phyloP scores from a whole-genome alignment of 1,140 invertebrate species.

The Drosophila varians region DNA sequence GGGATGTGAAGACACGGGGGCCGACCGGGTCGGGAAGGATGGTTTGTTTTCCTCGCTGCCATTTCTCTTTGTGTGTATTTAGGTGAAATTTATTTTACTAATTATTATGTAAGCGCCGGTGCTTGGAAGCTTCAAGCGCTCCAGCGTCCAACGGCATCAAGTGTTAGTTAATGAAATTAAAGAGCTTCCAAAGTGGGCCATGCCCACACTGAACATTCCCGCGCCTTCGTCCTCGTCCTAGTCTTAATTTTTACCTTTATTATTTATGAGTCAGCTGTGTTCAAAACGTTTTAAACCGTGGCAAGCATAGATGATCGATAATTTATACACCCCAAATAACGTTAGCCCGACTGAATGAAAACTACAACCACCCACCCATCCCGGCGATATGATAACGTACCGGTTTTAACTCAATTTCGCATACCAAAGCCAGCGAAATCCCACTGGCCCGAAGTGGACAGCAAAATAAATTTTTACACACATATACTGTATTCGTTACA shows the following conservation, averaged over 20 bases:
- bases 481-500: conserved; percentile 42
- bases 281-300: conserved; percentile 28
- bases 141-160: conserved; percentile 9
- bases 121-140: conserved; percentile 27
- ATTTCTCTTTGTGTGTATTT: conserved; percentile 55
- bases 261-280: conserved; percentile 49
- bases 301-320: conserved; percentile 43
- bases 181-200: conserved; percentile 43
- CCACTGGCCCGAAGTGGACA: conserved; percentile 46
- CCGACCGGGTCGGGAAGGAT: background rate
- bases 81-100: conserved; percentile 80
- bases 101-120: conserved; percentile 73
- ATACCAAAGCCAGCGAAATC: conserved; percentile 33
- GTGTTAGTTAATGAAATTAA: conserved; percentile 74
- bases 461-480: conserved; percentile 65
- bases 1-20: background rate
- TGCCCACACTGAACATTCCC: background rate
- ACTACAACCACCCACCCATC: background rate
- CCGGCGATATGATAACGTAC: conserved; percentile 27
- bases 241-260: conserved; percentile 2
- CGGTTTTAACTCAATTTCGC: conserved; percentile 59
- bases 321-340: conserved; percentile 43
- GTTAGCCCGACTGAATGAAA: conserved; percentile 21
- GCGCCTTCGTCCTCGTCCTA: background rate
- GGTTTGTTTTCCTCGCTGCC: conserved; percentile 25